Evolutionary conservation across 2,113 vertebrate genomes (phyloP).

Genomic region (Fregata magnificens): DNA sequence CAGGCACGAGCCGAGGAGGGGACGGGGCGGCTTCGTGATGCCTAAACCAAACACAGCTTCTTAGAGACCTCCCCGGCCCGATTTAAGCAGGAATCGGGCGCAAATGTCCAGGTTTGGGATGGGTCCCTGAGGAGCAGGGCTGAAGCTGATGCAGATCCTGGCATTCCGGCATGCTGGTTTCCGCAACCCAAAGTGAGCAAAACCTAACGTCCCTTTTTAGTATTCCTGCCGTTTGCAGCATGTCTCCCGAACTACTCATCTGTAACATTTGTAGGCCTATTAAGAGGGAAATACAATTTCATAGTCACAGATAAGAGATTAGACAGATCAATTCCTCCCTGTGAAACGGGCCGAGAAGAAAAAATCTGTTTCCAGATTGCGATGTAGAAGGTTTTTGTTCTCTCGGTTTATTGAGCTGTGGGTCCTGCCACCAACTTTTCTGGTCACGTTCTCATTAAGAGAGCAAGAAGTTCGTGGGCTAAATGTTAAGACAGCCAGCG

Average conservation of each 20-base stretch:
- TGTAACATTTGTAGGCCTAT: constrained; percentile 63
- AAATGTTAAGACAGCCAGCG: neutral
- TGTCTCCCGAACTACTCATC: constrained; percentile 36
- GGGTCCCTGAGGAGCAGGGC: neutral
- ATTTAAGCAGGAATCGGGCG: neutral
- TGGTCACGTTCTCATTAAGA: neutral
- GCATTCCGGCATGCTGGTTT: neutral
- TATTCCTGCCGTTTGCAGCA: neutral
- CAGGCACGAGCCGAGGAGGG: neutral
- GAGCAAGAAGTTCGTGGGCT: neutral
- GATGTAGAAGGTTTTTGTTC: neutral
- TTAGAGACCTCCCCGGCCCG: neutral
- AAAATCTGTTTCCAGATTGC: neutral
- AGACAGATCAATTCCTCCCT: constrained; percentile 62
- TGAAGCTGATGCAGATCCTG: neutral
- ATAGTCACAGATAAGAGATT: constrained; percentile 71
- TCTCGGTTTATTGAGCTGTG: neutral
- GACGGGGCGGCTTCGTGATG: neutral
- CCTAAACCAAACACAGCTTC: neutral
- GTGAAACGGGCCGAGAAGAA: neutral
- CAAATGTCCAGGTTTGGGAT: fast-evolving
- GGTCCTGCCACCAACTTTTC: neutral
- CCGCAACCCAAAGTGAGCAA: neutral
- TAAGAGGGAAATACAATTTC: constrained; percentile 76
- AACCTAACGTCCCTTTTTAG: neutral